Conservation (phyloP, 2,888 invertebrate species). For the Rhopalosiphum nymphaeae region DNA sequence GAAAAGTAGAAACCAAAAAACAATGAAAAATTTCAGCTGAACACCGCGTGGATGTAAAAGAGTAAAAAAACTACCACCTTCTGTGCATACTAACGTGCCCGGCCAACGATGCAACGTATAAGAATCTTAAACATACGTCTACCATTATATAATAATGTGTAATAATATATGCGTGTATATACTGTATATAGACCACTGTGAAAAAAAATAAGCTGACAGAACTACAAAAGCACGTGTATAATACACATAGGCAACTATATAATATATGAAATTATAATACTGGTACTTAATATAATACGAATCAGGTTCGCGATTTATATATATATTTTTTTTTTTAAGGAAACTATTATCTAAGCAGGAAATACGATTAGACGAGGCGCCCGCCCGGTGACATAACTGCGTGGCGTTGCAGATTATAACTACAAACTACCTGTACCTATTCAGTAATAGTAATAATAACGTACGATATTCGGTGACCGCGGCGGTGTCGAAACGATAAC, state of each 20-base stretch:
- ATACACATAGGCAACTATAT: not conserved
- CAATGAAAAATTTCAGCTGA: not conserved
- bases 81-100: not conserved
- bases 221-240: not conserved
- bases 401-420: not conserved
- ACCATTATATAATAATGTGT: not conserved
- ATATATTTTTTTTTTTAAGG: constrained; percentile 4
- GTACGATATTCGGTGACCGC: constrained; percentile 25
- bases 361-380: constrained; percentile 33
- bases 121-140: not conserved
- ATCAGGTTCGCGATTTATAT: not conserved
- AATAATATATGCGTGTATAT: not conserved
- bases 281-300: not conserved
- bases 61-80: not conserved
- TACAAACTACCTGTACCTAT: not conserved
- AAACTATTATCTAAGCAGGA: constrained; percentile 57
- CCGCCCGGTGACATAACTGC: constrained; percentile 1
- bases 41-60: not conserved
- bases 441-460: not conserved
- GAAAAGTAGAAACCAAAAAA: too few species aligned
- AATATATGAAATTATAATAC: not conserved
- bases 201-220: not conserved
- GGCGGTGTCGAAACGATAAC: constrained; percentile 23
- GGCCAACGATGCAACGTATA: not conserved
- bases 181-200: not conserved